phyloP scores from a whole-genome alignment of 64 coral and sea anemone species.

The Montipora cactus region DNA sequence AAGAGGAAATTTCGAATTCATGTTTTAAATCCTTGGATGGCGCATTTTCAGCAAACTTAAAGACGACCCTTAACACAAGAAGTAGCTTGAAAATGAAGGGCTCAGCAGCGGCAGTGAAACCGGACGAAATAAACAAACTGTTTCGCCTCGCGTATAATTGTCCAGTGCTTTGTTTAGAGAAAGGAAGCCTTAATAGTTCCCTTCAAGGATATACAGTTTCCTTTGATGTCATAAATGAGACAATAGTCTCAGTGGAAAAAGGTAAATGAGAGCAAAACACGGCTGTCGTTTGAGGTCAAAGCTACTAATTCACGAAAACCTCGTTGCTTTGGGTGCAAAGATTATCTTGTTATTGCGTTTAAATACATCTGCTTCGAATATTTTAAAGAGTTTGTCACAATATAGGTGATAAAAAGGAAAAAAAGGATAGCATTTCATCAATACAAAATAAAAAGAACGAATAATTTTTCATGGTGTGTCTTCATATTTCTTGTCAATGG shows the following conservation, averaged over 20 bases:
- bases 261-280: background rate
- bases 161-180: constrained; percentile 7
- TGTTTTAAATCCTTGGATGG: background rate
- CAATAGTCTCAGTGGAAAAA: background rate
- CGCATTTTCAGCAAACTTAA: background rate
- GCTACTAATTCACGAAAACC: background rate
- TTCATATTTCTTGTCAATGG: too few species aligned
- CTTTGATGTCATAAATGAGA: background rate
- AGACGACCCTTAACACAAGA: background rate
- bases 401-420: background rate
- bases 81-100: background rate
- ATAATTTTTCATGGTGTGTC: too few species aligned
- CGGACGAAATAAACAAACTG: constrained; percentile 30
- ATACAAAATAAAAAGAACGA: background rate
- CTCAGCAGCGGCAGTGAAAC: background rate
- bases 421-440: constrained; percentile 4
- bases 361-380: constrained; percentile 12
- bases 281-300: too few species aligned
- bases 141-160: constrained; percentile 5
- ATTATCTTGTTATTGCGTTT: constrained; percentile 24
- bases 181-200: background rate
- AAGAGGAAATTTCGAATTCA: background rate
- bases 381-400: constrained; percentile 23
- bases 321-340: background rate
- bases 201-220: constrained; percentile 27